A percentile compares a stretch with the other conserved stretches of the same genome.
Conservation (phyloP, 2,113 vertebrate species). For the Cepphus grylle region DNA sequence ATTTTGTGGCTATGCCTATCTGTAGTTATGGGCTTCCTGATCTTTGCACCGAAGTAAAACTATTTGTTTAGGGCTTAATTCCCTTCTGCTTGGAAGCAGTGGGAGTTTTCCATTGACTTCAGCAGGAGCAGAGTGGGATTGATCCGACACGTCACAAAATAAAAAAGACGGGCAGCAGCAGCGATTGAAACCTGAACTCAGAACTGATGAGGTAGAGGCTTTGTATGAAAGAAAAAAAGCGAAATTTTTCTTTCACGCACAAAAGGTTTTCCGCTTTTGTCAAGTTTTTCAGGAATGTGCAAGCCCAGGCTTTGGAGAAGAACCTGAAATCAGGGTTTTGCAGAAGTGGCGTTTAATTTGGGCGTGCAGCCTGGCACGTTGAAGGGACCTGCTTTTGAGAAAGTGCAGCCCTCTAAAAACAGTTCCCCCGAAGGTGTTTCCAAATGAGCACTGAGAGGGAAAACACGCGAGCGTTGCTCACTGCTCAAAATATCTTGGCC, state of each 20-base stretch:
- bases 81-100: background rate
- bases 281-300: background rate
- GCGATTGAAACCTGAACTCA: background rate
- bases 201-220: background rate
- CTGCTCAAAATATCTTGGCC: background rate
- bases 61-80: background rate
- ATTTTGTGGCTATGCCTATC: fast-evolving
- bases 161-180: background rate
- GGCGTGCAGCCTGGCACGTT: fast-evolving
- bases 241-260: background rate
- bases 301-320: background rate
- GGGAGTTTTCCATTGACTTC: background rate
- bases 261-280: background rate
- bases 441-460: background rate
- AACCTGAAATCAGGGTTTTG: background rate
- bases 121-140: fast-evolving
- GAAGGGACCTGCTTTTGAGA: background rate
- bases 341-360: background rate
- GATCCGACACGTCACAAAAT: background rate
- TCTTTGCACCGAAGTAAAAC: background rate
- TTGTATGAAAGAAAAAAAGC: background rate
- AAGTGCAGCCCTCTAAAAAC: background rate
- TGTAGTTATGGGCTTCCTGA: background rate
- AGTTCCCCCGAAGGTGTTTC: background rate
- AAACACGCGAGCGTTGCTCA: background rate